Percentiles rank a stretch among this genome's conserved stretches.
These are phyloP conservation scores for Drosophila barbarae DNA, from an alignment of 2,888 invertebrate species.

Conservation along the genomic window DNA sequence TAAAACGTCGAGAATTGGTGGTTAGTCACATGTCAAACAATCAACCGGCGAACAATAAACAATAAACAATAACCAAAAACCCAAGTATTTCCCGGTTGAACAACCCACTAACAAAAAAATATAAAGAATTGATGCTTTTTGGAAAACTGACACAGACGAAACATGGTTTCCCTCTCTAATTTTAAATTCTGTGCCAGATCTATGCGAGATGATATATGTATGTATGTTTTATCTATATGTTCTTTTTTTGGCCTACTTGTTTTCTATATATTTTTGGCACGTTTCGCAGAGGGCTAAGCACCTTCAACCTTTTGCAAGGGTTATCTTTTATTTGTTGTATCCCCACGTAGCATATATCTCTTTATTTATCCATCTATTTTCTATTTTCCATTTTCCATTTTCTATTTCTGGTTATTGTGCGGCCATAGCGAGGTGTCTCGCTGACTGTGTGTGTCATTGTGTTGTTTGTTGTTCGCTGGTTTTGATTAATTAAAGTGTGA, in stretches of 20 bases:
- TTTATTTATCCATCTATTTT: constrained; percentile 14
- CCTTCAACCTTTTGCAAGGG: constrained; percentile 34
- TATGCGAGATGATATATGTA: not conserved
- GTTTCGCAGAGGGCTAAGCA: constrained; percentile 23
- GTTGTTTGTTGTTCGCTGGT: constrained; percentile 33
- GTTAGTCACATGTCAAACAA: constrained; percentile 14
- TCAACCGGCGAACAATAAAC: constrained; percentile 16
- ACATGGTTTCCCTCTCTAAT: constrained; percentile 12
- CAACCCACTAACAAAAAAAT: not conserved
- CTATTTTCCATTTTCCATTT: not conserved
- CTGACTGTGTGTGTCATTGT: constrained; percentile 5
- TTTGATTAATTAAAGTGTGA: constrained; percentile 45
- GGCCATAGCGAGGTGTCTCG: constrained; percentile 4
- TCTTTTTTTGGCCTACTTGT: constrained; percentile 23
- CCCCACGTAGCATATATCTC: not conserved
- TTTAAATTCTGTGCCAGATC: constrained; percentile 15
- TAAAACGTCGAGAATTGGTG: not conserved
- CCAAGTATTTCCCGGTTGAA: constrained; percentile 17
- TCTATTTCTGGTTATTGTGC: constrained; percentile 7
- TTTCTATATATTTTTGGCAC: constrained; percentile 36
- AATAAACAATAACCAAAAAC: constrained; percentile 1
- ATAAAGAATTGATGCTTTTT: not conserved
- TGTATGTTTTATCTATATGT: not conserved
- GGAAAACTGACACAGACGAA: constrained; percentile 14
- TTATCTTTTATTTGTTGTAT: not conserved